Conservation (phyloP, 2,797 vertebrate species). For the Clamator glandarius region DNA sequence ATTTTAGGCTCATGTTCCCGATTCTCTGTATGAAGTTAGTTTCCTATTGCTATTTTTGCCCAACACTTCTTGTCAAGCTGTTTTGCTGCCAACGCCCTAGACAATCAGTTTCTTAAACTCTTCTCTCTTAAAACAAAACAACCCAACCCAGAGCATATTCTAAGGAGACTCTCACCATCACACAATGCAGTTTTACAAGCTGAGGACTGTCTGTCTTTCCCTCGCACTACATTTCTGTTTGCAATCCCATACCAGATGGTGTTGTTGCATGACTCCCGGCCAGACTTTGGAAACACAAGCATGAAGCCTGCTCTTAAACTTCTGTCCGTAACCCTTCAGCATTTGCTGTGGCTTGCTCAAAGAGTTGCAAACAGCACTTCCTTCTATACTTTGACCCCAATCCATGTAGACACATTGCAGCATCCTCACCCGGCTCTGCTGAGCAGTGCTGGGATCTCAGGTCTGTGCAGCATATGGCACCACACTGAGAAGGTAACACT, state of each 20-base stretch:
- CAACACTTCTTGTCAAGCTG: neutral
- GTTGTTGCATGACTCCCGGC: neutral
- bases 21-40: neutral
- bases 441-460: neutral
- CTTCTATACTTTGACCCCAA: neutral
- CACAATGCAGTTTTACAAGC: constrained; percentile 42
- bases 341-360: neutral
- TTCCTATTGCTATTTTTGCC: constrained; percentile 24
- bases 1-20: neutral
- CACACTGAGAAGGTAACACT: neutral
- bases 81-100: constrained; percentile 34
- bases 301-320: constrained; percentile 11
- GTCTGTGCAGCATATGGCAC: neutral
- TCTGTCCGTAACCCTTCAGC: neutral
- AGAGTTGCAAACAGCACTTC: neutral
- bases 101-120: constrained; percentile 2
- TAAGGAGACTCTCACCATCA: neutral
- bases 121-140: constrained; percentile 6
- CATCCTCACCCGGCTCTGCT: neutral
- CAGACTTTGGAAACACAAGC: neutral
- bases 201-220: neutral
- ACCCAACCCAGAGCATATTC: neutral
- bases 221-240: constrained; percentile 7
- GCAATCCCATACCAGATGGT: constrained; percentile 29
- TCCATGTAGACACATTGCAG: neutral